Evolutionary conservation across 2,888 invertebrate species (phyloP).

Genomic region (Netelia fuscicornis): DNA sequence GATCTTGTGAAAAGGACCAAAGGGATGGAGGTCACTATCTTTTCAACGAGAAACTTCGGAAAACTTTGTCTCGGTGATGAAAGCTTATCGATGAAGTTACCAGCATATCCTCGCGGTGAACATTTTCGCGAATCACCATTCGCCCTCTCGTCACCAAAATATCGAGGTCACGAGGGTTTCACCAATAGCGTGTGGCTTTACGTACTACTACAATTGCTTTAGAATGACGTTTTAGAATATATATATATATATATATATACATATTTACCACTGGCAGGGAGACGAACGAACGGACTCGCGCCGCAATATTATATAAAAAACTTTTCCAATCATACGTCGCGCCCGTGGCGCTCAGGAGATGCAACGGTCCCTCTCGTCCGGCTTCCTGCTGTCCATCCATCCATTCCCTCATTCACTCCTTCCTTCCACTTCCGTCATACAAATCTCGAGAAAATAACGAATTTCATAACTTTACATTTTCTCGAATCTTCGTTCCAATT

Average conservation of each 20-base stretch:
- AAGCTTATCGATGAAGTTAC: slow-evolving; percentile 63
- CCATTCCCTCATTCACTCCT: too few relatives aligned
- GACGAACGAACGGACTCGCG: slow-evolving; percentile 47
- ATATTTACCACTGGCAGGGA: slow-evolving; percentile 14
- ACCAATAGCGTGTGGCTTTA: slow-evolving; percentile 34
- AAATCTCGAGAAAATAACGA: neutral
- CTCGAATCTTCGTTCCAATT: neutral
- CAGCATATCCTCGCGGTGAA: slow-evolving; percentile 34
- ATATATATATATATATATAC: slow-evolving; percentile 14
- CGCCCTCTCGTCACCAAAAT: slow-evolving; percentile 25
- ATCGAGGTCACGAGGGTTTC: slow-evolving; percentile 43
- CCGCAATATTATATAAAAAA: slow-evolving; percentile 69
- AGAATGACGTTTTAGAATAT: neutral
- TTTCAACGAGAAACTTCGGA: slow-evolving; percentile 25
- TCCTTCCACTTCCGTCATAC: neutral
- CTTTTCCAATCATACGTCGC: slow-evolving; percentile 74
- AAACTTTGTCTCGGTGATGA: slow-evolving; percentile 59
- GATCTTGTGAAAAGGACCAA: slow-evolving; percentile 16
- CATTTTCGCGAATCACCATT: slow-evolving; percentile 44
- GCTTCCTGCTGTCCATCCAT: neutral
- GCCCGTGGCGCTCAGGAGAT: slow-evolving; percentile 46
- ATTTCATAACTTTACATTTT: neutral
- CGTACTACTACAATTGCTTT: slow-evolving; percentile 41
- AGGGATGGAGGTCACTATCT: too few relatives aligned
- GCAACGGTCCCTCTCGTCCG: slow-evolving; percentile 34